A percentile compares a stretch with the other conserved stretches of the same genome.
Evolutionary conservation across 2,888 invertebrate genomes (phyloP).

Genomic region (Phaedon cochleariae): DNA sequence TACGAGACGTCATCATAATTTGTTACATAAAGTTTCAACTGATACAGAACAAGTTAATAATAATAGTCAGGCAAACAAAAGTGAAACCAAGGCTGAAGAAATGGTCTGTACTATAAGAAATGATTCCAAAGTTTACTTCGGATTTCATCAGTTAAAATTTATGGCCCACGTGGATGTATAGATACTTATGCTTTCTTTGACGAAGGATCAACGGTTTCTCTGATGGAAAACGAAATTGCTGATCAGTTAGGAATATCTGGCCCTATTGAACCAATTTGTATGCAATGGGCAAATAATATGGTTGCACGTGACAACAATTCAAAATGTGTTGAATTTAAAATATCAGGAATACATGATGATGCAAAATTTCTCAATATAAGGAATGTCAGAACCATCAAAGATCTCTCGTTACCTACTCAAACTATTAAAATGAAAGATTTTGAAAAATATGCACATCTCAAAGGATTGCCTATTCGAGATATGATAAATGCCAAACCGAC

Average conservation of each 20-base stretch:
- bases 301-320: neutral
- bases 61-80: too few species aligned
- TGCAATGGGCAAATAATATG: conserved; percentile 21
- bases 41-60: too few species aligned
- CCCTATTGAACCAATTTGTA: conserved; percentile 4
- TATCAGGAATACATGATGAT: neutral
- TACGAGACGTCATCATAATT: neutral
- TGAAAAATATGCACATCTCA: neutral
- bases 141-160: neutral
- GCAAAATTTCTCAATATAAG: neutral
- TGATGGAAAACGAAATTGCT: neutral
- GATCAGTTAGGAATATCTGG: neutral
- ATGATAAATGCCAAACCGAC: neutral
- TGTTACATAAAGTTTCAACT: conserved; percentile 1
- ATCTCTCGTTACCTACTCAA: conserved; percentile 1
- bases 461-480: neutral
- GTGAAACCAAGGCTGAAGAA: too few species aligned
- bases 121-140: neutral
- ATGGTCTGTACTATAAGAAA: neutral
- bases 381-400: neutral
- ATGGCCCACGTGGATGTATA: neutral
- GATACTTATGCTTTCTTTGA: neutral
- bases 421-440: conserved; percentile 1
- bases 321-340: neutral
- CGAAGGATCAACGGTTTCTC: neutral